Percentiles rank a stretch among this genome's conserved stretches.
Evolutionary conservation across 2,797 vertebrate species (phyloP).

Genomic region (Petrocephalus sullivani): DNA sequence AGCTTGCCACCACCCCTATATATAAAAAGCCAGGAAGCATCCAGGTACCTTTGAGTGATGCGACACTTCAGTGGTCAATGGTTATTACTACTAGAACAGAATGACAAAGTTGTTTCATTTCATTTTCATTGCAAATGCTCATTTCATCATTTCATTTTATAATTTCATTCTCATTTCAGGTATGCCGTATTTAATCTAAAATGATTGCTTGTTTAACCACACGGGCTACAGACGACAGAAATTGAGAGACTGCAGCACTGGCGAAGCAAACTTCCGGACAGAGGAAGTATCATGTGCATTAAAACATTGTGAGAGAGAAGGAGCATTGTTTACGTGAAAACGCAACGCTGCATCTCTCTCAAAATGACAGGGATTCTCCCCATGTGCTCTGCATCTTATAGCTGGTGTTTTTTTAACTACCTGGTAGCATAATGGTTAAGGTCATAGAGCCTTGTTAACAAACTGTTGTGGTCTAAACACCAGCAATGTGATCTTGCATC

Average conservation of each 20-base stretch:
- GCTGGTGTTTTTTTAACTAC: background rate
- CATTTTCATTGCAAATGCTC: background rate
- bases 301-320: background rate
- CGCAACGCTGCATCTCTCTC: background rate
- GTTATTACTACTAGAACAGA: background rate
- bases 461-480: background rate
- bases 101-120: background rate
- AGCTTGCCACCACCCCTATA: background rate
- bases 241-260: background rate
- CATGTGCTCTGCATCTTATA: background rate
- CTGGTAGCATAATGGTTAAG: background rate
- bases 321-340: background rate
- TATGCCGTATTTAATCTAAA: background rate
- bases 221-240: background rate
- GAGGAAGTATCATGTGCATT: background rate
- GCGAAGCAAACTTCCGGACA: background rate
- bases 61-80: background rate
- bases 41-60: background rate
- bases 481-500: background rate
- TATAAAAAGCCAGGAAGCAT: background rate
- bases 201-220: background rate
- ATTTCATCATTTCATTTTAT: background rate
- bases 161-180: background rate
- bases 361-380: background rate
- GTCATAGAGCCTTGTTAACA: background rate